Percentiles rank a stretch among this genome's conserved stretches.
Conservation (phyloP, 2,888 invertebrate genomes). For the Polietes domitor region DNA sequence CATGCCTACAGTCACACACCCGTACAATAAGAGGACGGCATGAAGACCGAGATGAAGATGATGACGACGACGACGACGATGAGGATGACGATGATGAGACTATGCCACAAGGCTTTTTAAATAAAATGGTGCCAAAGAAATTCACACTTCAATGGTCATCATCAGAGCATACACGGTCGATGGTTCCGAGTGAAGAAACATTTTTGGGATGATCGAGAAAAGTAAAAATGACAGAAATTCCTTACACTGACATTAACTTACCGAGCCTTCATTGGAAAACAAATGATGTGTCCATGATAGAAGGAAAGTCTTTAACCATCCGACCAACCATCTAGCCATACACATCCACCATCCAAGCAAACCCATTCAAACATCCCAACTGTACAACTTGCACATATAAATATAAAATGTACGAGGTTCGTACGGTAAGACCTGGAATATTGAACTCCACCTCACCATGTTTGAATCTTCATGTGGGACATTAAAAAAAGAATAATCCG, state of each 20-base stretch:
- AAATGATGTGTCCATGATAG: conserved; percentile 51
- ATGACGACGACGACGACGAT: conserved; percentile 18
- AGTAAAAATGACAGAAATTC: conserved; percentile 44
- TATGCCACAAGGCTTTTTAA: conserved; percentile 56
- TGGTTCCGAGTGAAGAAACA: not conserved
- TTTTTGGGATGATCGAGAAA: conserved; percentile 9
- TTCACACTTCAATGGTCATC: conserved; percentile 65
- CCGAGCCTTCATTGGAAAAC: conserved; percentile 35
- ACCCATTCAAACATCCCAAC: not conserved
- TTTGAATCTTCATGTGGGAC: too few relatives aligned
- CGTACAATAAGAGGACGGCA: conserved; percentile 28
- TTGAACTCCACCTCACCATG: too few relatives aligned
- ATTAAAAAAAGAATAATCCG: too few relatives aligned
- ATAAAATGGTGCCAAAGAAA: conserved; percentile 60
- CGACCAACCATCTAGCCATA: conserved; percentile 41
- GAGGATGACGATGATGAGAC: conserved; percentile 41
- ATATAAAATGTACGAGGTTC: not conserved
- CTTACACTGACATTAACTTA: conserved; percentile 57
- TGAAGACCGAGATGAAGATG: conserved; percentile 50
- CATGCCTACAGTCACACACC: not conserved
- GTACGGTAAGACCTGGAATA: not conserved
- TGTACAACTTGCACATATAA: not conserved
- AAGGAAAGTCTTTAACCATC: conserved; percentile 41
- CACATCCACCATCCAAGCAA: not conserved
- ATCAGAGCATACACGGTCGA: conserved; percentile 20